Evolutionary conservation across 1,140 invertebrate species (phyloP).

Genomic region (Drosophila kikkawai): DNA sequence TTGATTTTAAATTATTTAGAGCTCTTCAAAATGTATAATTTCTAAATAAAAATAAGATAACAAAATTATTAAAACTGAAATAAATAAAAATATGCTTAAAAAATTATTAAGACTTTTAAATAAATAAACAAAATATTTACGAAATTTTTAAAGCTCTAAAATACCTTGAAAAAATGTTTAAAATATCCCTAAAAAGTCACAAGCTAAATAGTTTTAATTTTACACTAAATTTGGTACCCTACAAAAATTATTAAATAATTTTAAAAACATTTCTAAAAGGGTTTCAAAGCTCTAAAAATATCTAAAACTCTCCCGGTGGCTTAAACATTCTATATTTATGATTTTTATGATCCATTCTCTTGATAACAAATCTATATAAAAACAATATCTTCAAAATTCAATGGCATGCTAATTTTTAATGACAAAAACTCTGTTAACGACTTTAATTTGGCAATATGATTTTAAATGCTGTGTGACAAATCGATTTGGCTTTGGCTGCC

Average conservation of each 20-base stretch:
- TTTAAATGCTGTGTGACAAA: conserved; percentile 25
- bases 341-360: neutral
- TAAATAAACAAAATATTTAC: neutral
- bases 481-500: conserved; percentile 27
- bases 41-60: neutral
- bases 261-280: neutral
- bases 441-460: conserved; percentile 20
- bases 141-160: neutral
- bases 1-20: neutral
- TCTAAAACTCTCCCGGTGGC: neutral
- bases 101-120: too few relatives aligned
- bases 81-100: neutral
- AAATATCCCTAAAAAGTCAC: neutral
- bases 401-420: conserved; percentile 13
- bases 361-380: conserved; percentile 8
- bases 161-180: neutral
- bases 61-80: neutral
- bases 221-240: neutral
- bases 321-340: neutral
- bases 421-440: conserved; percentile 6
- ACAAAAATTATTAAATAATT: neutral
- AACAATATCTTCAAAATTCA: conserved; percentile 2
- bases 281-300: neutral
- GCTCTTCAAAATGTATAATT: neutral
- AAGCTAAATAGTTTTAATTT: neutral